These are phyloP conservation scores for Molossus alvarezi DNA, from an alignment of 2,797 vertebrate species.

Conservation along the genomic window DNA sequence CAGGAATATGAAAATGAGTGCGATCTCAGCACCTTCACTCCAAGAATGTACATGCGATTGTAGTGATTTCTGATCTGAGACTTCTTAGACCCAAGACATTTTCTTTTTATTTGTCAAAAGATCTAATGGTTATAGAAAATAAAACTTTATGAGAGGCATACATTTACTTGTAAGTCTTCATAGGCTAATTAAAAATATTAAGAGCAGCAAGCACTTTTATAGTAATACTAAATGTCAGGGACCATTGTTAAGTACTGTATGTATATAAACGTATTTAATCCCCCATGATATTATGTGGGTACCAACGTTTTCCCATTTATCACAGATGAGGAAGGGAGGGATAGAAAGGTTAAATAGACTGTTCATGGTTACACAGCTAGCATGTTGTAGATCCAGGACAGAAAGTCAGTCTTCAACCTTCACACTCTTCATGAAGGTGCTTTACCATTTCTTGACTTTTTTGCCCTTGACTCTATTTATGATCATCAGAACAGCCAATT, in stretches of 20 bases:
- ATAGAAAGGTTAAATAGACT: not conserved
- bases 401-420: not conserved
- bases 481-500: not conserved
- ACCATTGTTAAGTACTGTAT: not conserved
- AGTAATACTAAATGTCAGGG: not conserved
- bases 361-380: not conserved
- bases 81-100: not conserved
- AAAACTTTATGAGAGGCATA: not conserved
- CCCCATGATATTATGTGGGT: not conserved
- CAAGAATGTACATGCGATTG: not conserved
- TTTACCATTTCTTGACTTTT: not conserved
- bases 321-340: not conserved
- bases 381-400: not conserved
- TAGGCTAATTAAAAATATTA: conserved; percentile 40
- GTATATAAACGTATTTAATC: not conserved
- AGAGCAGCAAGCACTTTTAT: not conserved
- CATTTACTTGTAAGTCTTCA: not conserved
- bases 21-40: not conserved
- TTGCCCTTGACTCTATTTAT: not conserved
- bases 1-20: not conserved
- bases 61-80: not conserved
- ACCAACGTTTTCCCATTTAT: not conserved
- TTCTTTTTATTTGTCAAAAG: conserved; percentile 12
- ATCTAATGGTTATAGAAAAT: not conserved
- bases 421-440: not conserved